These are phyloP conservation scores for Centropristis striata DNA, from an alignment of 2,113 vertebrate species.

Conservation along the genomic window DNA sequence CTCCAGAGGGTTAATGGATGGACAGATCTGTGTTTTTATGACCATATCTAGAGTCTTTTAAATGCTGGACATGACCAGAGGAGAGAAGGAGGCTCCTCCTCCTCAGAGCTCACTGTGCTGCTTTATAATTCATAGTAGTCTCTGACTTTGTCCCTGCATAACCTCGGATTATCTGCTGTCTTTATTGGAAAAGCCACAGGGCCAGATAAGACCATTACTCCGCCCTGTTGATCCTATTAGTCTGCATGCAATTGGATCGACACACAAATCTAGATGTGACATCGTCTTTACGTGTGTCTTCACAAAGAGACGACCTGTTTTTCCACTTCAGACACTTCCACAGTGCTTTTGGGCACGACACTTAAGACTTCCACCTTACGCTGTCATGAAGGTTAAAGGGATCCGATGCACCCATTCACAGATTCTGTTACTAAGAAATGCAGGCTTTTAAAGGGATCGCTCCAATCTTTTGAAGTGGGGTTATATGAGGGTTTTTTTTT, in stretches of 20 bases:
- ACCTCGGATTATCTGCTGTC: slow-evolving; percentile 51
- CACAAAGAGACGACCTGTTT: neutral
- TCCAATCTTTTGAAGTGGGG: no score
- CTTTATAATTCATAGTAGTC: slow-evolving; percentile 54
- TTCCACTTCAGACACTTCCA: slow-evolving; percentile 8
- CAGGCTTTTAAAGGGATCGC: neutral
- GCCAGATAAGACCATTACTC: slow-evolving; percentile 65
- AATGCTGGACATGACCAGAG: slow-evolving; percentile 48
- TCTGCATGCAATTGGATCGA: slow-evolving; percentile 33
- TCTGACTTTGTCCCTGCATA: slow-evolving; percentile 47
- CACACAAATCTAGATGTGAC: slow-evolving; percentile 27
- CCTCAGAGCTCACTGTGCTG: slow-evolving; percentile 29
- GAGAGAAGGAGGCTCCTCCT: slow-evolving; percentile 30
- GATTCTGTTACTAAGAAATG: neutral
- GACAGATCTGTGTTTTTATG: slow-evolving; percentile 32
- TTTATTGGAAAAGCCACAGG: slow-evolving; percentile 62
- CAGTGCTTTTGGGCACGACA: slow-evolving; percentile 1
- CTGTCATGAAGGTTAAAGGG: neutral
- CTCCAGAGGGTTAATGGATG: slow-evolving; percentile 1
- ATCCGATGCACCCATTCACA: neutral
- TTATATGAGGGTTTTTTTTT: no score
- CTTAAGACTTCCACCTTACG: neutral
- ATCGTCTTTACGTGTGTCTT: slow-evolving; percentile 11
- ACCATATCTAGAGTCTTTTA: slow-evolving; percentile 38
- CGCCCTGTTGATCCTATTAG: slow-evolving; percentile 61